Base-by-base conservation (phyloP, 2,888 invertebrate species). In the Volucella bombylans region DNA sequence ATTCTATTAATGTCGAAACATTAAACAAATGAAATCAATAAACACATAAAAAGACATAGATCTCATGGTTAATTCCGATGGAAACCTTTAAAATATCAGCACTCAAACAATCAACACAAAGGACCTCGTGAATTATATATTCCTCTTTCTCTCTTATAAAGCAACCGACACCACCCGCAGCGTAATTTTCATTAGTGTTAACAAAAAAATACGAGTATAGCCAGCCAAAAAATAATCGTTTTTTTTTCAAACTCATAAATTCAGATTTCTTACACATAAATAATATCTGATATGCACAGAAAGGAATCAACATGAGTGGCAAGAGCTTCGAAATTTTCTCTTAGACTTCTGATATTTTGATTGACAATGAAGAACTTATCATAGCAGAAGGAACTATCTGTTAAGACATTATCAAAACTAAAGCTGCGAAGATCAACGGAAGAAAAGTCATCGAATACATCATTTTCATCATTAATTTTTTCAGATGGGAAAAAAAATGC, bases 191-290 rank as follows among this genome's bases (percentile, higher is more conserved):
- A n/a, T n/a, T n/a, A n/a, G n/a, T n/a, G n/a, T n/a, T n/a, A n/a
- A n/a, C n/a, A n/a, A n/a, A n/a, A n/a, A n/a, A n/a, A n/a, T n/a
- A n/a, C n/a, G n/a, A n/a, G n/a, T n/a, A n/a, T n/a, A n/a, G n/a
- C n/a, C n/a, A n/a, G n/a, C n/a, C n/a, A n/a, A n/a, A n/a, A n/a
- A n/a, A n/a, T n/a, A n/a, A n/a, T n/a, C n/a, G n/a, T n/a, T n/a
- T n/a, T n/a, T n/a, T n/a, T n/a, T n/a, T n/a, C n/a, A 52, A 38
- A 39, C 4, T 47, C 23, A 43, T 69, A 50, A 14, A 69, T 77
- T 68, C 69, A 69, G 6, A 68, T 55, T 52, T 69, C 55, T n/a
- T 14, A 68, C 12, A 69, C 62, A 14, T 62, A 68, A 39, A 62
- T 11, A 64, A 62, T 41, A 64, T 69, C 49, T 45, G 55, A 64